Evolutionary conservation across 2,113 vertebrate species (phyloP), one percentile per base, ranked within the genome.

Genomic region (Blennius ocellaris): DNA sequence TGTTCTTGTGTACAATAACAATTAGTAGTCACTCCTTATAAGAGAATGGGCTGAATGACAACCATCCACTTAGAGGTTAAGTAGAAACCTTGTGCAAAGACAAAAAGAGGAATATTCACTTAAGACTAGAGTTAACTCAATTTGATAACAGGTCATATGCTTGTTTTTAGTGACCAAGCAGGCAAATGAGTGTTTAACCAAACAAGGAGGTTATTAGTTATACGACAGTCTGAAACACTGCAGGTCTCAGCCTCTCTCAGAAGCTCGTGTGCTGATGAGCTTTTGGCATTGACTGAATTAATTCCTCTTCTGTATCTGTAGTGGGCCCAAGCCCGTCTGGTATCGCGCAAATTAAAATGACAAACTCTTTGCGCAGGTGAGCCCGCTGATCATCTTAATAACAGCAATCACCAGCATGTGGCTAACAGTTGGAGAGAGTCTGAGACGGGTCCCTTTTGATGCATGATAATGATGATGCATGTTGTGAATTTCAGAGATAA

Each of bases 371-470:
- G 73, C 69, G 77, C 56, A 82, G 71, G 71, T 77, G 81, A 70
- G 50, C 73, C 80, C 61, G 84, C 84, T 85, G 82, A 73, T 90
- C 55, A 75, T 67, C 69, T 81, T 82, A 84, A 85, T 76, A 75
- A 80, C 57, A 57, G 72, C 79, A 85, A 84, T 84, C 81, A 77
- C 50, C 73, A 78, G 80, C 82, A 11, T 82, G 81, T 66, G 52
- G 74, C 69, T 74, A 78, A 69, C 83, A 81, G 83, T 75, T 51
- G 65, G 74, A 84, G 62, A 67, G 69, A 21, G 69, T 39, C 45
- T 44, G 74, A 60, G 47, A 68, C 48, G 14, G 45, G 54, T 60
- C 43, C 43, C 58, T 54, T 73, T 50, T 68, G 72, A 63, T 36
- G 52, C 36, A 2, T 59, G 50, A 84, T 82, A 76, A 81, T 58